Conservation (phyloP, 2,797 vertebrate species). For the Sebastes steindachneri region DNA sequence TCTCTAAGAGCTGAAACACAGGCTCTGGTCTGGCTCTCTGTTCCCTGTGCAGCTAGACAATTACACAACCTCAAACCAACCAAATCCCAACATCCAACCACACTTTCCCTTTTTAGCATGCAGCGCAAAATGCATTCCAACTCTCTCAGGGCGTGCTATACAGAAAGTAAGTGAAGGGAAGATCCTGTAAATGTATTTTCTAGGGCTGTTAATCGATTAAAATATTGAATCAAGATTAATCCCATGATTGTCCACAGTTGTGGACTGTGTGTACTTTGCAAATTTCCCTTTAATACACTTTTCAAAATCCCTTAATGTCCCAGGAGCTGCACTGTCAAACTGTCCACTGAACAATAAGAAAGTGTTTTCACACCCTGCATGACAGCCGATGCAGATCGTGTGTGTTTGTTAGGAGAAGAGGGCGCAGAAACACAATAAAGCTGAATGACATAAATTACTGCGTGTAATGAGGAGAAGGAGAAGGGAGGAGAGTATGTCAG, state of each 20-base stretch:
- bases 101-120: not conserved
- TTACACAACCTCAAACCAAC: not conserved
- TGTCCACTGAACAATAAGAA: not conserved
- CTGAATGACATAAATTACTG: conserved; percentile 4
- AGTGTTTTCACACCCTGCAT: not conserved
- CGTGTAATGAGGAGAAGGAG: conserved; percentile 2
- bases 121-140: not conserved
- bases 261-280: not conserved
- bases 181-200: not conserved
- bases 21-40: not conserved
- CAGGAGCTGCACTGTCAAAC: not conserved
- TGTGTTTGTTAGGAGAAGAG: not conserved
- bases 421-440: not conserved
- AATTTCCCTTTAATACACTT: not conserved
- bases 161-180: not conserved
- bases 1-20: not conserved
- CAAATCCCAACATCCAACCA: not conserved
- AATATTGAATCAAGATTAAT: rapidly evolving
- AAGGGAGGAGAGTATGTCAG: not conserved
- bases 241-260: not conserved
- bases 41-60: not conserved
- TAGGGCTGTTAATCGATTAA: no score
- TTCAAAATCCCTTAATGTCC: not conserved
- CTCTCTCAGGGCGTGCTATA: not conserved
- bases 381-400: not conserved